Evolutionary conservation across 2,113 vertebrate genomes (phyloP).

Genomic region (rat (Rattus norvegicus)): GRCr8 NC_086032.1:95879001-95879500

Average conservation of each 20-base stretch:
- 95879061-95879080: background rate
- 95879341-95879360: background rate
- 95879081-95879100: background rate
- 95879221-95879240: no score
- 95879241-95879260: background rate
- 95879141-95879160: background rate
- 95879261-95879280: background rate
- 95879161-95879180: background rate
- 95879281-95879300: background rate
- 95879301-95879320: background rate
- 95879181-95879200: background rate
- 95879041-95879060: background rate
- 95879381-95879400: slow-evolving; percentile 37
- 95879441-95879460: background rate
- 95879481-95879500: background rate
- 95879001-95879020: background rate
- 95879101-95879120: background rate
- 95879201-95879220: background rate
- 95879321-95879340: background rate
- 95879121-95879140: background rate
- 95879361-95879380: background rate
- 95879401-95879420: no score
- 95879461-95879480: slow-evolving; percentile 27
- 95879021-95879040: background rate
- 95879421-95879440: background rate